Evolutionary conservation across 2,113 vertebrate species (phyloP), one percentile per base, ranked within the genome.

Genomic region (Salvelinus alpinus): DNA sequence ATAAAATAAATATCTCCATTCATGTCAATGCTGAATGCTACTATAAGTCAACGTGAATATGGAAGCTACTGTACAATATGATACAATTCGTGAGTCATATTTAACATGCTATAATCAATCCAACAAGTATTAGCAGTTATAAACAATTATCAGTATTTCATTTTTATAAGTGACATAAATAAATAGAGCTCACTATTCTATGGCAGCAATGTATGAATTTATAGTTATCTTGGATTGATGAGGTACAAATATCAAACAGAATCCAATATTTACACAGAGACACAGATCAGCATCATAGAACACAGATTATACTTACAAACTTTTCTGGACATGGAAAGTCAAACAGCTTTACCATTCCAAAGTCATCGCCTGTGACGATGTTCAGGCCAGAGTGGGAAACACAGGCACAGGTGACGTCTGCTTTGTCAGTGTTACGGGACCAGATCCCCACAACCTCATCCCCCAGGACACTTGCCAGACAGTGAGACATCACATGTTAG

Each of bases 301-400:
- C 69, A 75, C 65, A 20, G 78, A 70, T 82, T 25, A 84, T 85
- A 94, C 98, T 99, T 95, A 99, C 98, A 94, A 98, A 99, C 94
- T 97, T 99, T 88, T 99, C 97, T 77, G 95, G 95, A 94, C 97
- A 98, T 1, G 97, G 98, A 66, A 99, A 99, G 91, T 99, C 97
- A 80, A 98, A 99, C 80, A 99, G 93, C 87, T 99, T 99, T 75
- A 99, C 96, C 96, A 99, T 97, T 89, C 98, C 98, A 85, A 98
- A 99, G 91, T 99, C 98, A 85, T 99, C 98, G 27, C 98, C 98
- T 25, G 97, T 97, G 54, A 96, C 95, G 16, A 99, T 94, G 79
- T 96, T 99, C 90, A 99, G 95, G 91, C 97, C 97, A 27, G 98
- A 99, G 84, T 99, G 96, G 82, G 98, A 98, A 60, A 98, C 98